Conservation (phyloP, 2,888 invertebrate species). For the Diabrotica balteata region DNA sequence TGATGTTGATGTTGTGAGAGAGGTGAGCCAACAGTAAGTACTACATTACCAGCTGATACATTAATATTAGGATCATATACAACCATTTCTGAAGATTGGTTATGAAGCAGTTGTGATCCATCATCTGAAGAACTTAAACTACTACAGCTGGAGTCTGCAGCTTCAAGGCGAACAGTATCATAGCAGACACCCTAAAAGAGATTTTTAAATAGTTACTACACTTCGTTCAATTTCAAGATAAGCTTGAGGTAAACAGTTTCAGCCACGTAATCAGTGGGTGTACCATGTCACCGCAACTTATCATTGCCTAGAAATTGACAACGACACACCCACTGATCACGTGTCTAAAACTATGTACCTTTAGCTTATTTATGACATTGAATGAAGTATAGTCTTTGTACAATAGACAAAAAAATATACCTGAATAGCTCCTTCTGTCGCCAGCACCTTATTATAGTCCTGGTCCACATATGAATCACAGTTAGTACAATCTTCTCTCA, state of each 20-base stretch:
- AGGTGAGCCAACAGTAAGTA: constrained; percentile 54
- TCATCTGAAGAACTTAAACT: constrained; percentile 63
- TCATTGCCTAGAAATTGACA: too few relatives aligned
- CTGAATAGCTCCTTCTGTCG: constrained; percentile 51
- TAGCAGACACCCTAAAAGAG: constrained; percentile 56
- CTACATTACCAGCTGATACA: constrained; percentile 56
- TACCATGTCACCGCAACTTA: too few relatives aligned
- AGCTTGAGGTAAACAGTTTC: too few relatives aligned
- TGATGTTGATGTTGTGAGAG: constrained; percentile 31
- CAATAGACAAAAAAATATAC: too few relatives aligned
- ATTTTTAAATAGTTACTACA: too few relatives aligned
- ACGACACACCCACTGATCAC: too few relatives aligned
- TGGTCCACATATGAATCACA: constrained; percentile 49
- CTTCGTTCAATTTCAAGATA: too few relatives aligned
- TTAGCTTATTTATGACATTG: too few relatives aligned
- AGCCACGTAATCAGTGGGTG: too few relatives aligned
- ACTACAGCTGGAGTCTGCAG: constrained; percentile 67
- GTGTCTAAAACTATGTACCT: too few relatives aligned
- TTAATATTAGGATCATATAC: constrained; percentile 61
- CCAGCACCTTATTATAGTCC: constrained; percentile 56
- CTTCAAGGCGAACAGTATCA: constrained; percentile 67
- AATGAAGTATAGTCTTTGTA: too few relatives aligned
- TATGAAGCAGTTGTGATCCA: constrained; percentile 50
- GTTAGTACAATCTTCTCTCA: constrained; percentile 52
- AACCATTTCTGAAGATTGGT: constrained; percentile 53